phyloP scores from a whole-genome alignment of 2,888 invertebrate genomes.

The Apamea epomidion region DNA sequence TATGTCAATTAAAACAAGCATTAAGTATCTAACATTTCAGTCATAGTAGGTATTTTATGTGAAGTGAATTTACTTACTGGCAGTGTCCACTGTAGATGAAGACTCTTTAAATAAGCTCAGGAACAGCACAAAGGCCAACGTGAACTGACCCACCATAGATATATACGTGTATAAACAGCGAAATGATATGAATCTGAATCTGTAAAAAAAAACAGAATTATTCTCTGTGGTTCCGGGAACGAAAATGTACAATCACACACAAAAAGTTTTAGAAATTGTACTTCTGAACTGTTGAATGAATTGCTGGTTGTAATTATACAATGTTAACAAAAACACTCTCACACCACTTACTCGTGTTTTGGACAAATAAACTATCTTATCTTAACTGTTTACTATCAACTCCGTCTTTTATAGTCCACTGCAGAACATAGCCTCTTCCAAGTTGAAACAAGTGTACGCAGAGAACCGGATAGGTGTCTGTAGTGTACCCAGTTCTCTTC shows the following conservation, averaged over 20 bases:
- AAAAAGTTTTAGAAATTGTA: background rate
- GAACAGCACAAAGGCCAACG: slow-evolving; percentile 66
- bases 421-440: background rate
- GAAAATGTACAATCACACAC: background rate
- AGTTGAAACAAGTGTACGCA: background rate
- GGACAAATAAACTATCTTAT: background rate
- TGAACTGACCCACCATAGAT: slow-evolving; percentile 70
- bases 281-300: background rate
- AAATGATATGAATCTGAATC: slow-evolving; percentile 76
- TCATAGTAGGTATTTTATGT: background rate
- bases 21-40: background rate
- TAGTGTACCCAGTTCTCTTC: too few relatives aligned
- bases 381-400: too few relatives aligned
- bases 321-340: background rate
- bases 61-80: slow-evolving; percentile 70
- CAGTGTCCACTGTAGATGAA: slow-evolving; percentile 69
- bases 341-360: background rate
- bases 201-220: slow-evolving; percentile 58
- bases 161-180: slow-evolving; percentile 73
- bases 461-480: too few relatives aligned
- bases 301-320: background rate
- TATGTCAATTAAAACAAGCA: background rate
- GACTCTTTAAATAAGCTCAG: slow-evolving; percentile 69
- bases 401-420: too few relatives aligned
- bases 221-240: background rate